phyloP scores from a whole-genome alignment of 1,140 invertebrate genomes.

The Drosophila bocqueti region DNA sequence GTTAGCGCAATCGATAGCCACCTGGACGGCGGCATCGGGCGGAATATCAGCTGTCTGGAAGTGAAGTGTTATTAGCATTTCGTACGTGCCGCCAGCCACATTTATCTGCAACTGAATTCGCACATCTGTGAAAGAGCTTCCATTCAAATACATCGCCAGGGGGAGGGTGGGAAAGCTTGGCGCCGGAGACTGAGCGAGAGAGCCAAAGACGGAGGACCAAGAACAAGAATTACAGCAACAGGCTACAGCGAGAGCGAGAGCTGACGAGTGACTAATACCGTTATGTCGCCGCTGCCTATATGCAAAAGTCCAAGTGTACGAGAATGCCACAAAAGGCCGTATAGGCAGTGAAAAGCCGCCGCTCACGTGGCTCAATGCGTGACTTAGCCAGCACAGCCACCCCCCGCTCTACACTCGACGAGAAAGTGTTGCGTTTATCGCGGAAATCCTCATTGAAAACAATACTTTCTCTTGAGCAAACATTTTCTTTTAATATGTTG shows the following conservation, averaged over 20 bases:
- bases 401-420: background rate
- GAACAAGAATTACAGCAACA: background rate
- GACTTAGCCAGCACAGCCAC: constrained; percentile 19
- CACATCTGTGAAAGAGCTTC: constrained; percentile 19
- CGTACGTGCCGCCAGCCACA: constrained; percentile 18
- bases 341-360: constrained; percentile 33
- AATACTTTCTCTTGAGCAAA: background rate
- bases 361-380: constrained; percentile 40
- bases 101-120: background rate
- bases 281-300: constrained; percentile 12
- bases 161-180: constrained; percentile 8
- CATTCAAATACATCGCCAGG: background rate
- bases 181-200: background rate
- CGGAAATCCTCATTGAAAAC: background rate
- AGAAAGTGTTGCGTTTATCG: background rate
- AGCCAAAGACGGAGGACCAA: background rate
- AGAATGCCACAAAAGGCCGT: constrained; percentile 19
- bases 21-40: background rate
- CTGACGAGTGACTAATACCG: constrained; percentile 20
- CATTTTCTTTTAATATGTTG: background rate
- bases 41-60: constrained; percentile 21
- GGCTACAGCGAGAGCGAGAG: background rate
- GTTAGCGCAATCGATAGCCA: constrained; percentile 20
- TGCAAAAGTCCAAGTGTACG: constrained; percentile 1
- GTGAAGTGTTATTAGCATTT: constrained; percentile 4